These are phyloP conservation scores for Drosophila mimetica DNA, from an alignment of 2,888 invertebrate species.

Conservation along the genomic window DNA sequence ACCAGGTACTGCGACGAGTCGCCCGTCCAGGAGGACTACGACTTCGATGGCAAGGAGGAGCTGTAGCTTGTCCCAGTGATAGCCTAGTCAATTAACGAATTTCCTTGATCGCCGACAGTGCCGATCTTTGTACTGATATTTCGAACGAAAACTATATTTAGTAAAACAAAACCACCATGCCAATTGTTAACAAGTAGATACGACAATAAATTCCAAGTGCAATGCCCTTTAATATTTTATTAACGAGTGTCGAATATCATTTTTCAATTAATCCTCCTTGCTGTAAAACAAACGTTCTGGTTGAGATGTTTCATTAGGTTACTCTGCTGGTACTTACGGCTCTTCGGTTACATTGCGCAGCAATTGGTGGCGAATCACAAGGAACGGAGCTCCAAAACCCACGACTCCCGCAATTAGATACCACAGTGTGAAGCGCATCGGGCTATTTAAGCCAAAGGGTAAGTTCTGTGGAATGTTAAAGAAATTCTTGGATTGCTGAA, in stretches of 20 bases:
- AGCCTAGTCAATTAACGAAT: constrained; percentile 42
- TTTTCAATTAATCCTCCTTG: neutral
- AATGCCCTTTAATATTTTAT: constrained; percentile 49
- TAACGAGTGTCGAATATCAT: neutral
- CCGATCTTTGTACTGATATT: constrained; percentile 37
- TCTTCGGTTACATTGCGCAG: constrained; percentile 50
- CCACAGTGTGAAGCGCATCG: constrained; percentile 67
- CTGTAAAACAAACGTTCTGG: constrained; percentile 17
- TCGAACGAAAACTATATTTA: constrained; percentile 42
- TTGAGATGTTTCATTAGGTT: neutral
- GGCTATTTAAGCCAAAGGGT: constrained; percentile 67
- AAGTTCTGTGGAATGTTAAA: constrained; percentile 45
- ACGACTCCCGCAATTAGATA: constrained; percentile 54
- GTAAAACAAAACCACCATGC: constrained; percentile 14
- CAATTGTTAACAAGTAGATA: constrained; percentile 33
- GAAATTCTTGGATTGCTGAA: accelerated
- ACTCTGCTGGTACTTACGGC: constrained; percentile 25
- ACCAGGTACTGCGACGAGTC: constrained; percentile 85
- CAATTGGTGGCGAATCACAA: constrained; percentile 69
- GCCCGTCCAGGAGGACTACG: constrained; percentile 82
- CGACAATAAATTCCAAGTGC: constrained; percentile 64
- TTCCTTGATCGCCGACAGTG: constrained; percentile 50
- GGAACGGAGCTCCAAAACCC: constrained; percentile 74
- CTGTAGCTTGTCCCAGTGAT: constrained; percentile 69
- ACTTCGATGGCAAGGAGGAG: constrained; percentile 82